Percentiles rank a stretch among this genome's conserved stretches.
Evolutionary conservation across 2,888 invertebrate genomes (phyloP).

Genomic region (Copidosoma aretas): DNA sequence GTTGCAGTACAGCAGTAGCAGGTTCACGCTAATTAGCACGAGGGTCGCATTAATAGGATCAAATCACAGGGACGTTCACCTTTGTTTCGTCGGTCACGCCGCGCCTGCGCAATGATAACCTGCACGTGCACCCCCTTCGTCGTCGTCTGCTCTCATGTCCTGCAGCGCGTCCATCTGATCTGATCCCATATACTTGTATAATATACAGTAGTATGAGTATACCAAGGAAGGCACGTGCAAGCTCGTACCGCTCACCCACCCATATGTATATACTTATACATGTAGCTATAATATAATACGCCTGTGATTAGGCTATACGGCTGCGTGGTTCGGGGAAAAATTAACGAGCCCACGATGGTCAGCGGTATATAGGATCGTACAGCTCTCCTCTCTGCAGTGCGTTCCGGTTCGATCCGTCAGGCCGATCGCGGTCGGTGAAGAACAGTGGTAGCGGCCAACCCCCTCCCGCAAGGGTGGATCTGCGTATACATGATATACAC

Average conservation of each 20-base stretch:
- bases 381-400: background rate
- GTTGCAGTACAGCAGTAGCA: slow-evolving; percentile 50
- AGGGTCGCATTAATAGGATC: slow-evolving; percentile 54
- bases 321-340: background rate
- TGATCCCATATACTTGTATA: no score
- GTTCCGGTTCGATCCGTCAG: background rate
- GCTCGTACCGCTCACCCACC: no score
- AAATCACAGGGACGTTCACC: slow-evolving; percentile 53
- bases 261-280: background rate
- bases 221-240: no score
- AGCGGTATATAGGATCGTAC: background rate
- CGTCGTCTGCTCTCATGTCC: background rate
- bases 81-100: slow-evolving; percentile 43
- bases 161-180: background rate
- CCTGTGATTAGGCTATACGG: background rate
- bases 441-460: no score
- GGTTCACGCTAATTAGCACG: slow-evolving; percentile 54
- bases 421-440: background rate
- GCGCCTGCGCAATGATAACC: background rate
- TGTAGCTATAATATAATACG: background rate
- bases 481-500: no score
- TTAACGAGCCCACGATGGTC: background rate
- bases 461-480: no score
- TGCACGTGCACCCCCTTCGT: background rate
- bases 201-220: no score